phyloP scores from a whole-genome alignment of 2,888 invertebrate genomes.

The Hirtodrosophila confusa region DNA sequence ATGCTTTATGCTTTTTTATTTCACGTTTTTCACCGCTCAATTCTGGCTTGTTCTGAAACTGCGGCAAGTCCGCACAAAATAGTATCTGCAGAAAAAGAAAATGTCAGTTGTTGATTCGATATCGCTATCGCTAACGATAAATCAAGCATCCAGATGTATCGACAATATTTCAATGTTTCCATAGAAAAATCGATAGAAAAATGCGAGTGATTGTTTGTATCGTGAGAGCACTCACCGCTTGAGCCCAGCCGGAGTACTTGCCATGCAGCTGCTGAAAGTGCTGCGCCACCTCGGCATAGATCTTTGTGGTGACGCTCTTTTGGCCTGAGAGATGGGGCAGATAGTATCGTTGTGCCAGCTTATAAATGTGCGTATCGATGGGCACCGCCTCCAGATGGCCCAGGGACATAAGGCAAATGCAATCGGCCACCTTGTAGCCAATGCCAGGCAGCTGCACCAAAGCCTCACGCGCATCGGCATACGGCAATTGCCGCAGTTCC shows the following conservation, averaged over 20 bases:
- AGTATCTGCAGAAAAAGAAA: conserved; percentile 86
- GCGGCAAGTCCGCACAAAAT: conserved; percentile 92
- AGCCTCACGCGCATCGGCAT: conserved; percentile 89
- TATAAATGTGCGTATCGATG: conserved; percentile 97
- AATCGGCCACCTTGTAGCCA: conserved; percentile 99
- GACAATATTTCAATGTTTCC: too few relatives aligned
- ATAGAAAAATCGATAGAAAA: too few relatives aligned
- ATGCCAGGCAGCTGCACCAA: conserved; percentile 93
- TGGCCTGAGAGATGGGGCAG: conserved; percentile 89
- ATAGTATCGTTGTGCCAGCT: conserved; percentile 93
- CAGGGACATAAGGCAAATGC: conserved; percentile 98
- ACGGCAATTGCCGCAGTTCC: conserved; percentile 88
- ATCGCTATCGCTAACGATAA: too few relatives aligned
- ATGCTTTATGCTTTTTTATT: conserved; percentile 26
- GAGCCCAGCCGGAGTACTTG: conserved; percentile 96
- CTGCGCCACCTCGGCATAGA: conserved; percentile 94
- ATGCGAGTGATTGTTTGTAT: too few relatives aligned
- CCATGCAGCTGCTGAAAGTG: conserved; percentile 93
- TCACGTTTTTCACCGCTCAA: background rate
- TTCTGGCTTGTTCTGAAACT: conserved; percentile 85
- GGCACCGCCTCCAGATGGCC: conserved; percentile 95
- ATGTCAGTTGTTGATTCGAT: background rate
- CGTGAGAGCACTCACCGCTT: conserved; percentile 91
- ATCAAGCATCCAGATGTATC: background rate
- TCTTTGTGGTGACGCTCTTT: conserved; percentile 92